Percentiles rank a stretch among this genome's conserved stretches.
phyloP scores from a whole-genome alignment of 2,888 invertebrate genomes.

The Ceriagrion tenellum region DNA sequence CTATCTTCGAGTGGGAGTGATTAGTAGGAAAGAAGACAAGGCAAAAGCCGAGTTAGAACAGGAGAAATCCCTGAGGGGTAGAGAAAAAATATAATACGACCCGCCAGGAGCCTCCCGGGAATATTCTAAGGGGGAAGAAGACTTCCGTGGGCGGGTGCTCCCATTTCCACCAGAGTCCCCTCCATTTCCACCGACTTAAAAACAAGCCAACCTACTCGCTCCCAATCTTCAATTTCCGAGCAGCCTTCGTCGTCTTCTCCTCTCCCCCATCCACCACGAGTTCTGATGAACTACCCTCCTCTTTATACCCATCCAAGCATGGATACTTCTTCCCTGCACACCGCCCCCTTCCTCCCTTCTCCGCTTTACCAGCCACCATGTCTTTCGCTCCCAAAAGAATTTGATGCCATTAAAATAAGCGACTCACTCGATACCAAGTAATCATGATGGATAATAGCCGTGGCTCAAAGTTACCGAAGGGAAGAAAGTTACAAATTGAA shows the following conservation, averaged over 20 bases:
- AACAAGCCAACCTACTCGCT: background rate
- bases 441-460: constrained; percentile 43
- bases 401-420: constrained; percentile 44
- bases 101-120: constrained; percentile 37
- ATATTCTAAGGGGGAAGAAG: background rate
- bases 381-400: constrained; percentile 17
- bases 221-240: background rate
- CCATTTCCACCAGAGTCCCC: background rate
- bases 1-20: background rate
- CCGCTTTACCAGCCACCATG: background rate
- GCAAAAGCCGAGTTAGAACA: background rate
- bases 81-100: constrained; percentile 8
- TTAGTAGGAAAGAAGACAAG: background rate
- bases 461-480: constrained; percentile 7
- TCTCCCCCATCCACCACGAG: background rate
- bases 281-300: background rate
- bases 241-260: background rate
- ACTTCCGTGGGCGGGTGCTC: background rate
- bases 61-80: background rate
- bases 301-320: constrained; percentile 16
- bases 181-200: background rate
- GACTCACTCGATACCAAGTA: constrained; percentile 8
- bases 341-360: background rate
- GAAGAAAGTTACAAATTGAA: background rate
- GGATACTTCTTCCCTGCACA: background rate